Conservation (phyloP, 2,888 invertebrate species). For the Agriopis aurantiaria region DNA sequence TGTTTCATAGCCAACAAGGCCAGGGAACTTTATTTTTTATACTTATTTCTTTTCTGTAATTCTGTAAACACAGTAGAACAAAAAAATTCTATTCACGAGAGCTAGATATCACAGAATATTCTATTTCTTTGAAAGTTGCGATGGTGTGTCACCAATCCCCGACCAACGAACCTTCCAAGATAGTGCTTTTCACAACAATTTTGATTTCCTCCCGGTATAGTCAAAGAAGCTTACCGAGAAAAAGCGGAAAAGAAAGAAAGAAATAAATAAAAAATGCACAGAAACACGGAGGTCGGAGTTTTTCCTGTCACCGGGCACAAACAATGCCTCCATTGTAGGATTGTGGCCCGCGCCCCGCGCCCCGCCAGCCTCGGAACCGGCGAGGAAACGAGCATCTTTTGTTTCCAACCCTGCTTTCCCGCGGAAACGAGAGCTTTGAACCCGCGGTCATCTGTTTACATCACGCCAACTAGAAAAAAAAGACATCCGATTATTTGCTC, state of each 20-base stretch:
- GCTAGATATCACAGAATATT: constrained; percentile 2
- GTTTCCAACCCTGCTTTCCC: constrained; percentile 74
- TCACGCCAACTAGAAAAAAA: constrained; percentile 72
- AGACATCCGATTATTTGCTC: constrained; percentile 67
- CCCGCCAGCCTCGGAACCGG: constrained; percentile 61
- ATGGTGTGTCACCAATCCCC: constrained; percentile 16
- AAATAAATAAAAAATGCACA: constrained; percentile 85
- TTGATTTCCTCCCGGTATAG: constrained; percentile 75
- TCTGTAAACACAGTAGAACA: not conserved
- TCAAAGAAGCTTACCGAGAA: constrained; percentile 80
- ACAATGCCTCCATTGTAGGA: constrained; percentile 82
- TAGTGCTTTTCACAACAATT: constrained; percentile 72
- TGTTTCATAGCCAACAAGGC: constrained; percentile 26
- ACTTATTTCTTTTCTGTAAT: constrained; percentile 9
- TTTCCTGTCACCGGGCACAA: constrained; percentile 86
- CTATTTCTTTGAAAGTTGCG: constrained; percentile 5
- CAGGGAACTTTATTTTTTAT: constrained; percentile 23
- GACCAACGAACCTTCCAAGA: constrained; percentile 52
- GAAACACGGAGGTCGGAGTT: constrained; percentile 86
- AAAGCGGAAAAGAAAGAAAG: constrained; percentile 69
- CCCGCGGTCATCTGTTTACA: constrained; percentile 84
- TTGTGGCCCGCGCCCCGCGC: constrained; percentile 54
- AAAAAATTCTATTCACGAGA: not conserved
- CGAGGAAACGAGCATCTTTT: constrained; percentile 86
- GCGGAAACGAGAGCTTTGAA: constrained; percentile 80